Base-by-base conservation (phyloP, 2,888 invertebrate species). In the Teleogryllus oceanicus region DNA sequence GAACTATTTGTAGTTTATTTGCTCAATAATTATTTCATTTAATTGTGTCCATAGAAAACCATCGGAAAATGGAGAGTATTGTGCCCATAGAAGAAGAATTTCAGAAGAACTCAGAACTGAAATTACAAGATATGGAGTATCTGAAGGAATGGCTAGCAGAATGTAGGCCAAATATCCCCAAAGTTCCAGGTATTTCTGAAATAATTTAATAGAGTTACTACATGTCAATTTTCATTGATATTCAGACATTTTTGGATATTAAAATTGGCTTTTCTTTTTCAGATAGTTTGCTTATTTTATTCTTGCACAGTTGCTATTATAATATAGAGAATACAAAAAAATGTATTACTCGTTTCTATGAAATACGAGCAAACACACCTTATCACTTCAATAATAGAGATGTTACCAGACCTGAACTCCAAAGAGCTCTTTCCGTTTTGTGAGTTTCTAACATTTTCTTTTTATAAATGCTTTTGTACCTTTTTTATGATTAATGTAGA, bases 101-200 rank as follows among this genome's bases (percentile, higher is more conserved):
- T 37, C 50, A 13, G n/a, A 80, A 78, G 37, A 78, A 80, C 74
- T 78, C 80, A 11, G 74, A 76, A 11, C 50, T 80, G 11, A 80
- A 77, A 49, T 76, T 49, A 74, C 78, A 80, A 76, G 80, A 80
- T 50, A 50, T 80, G 5, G 16, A 75, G 20, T 1, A 18, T 13
- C 77, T 77, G 37, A 77, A 0, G 50, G 50, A 49, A 50, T 77
- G 77, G 77, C 18, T 11, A 5, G n/a, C 62, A 5, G 62, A 62
- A 18, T 62, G 13, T 18, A n/a, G 16, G 62, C 13, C 16, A 5
- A 62, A 62, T n/a, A 62, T 62, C n/a, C 62, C 62, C 13, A n/a
- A 62, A 18, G 11, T 62, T 18, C 62, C 62, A 62, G 62, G 62
- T 62, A 13, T 75, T 49, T 5, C 13, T 21, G 18, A 37, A 75